Conservation (phyloP, 2,113 vertebrate genomes). For the Pyxicephalus adspersus region DNA sequence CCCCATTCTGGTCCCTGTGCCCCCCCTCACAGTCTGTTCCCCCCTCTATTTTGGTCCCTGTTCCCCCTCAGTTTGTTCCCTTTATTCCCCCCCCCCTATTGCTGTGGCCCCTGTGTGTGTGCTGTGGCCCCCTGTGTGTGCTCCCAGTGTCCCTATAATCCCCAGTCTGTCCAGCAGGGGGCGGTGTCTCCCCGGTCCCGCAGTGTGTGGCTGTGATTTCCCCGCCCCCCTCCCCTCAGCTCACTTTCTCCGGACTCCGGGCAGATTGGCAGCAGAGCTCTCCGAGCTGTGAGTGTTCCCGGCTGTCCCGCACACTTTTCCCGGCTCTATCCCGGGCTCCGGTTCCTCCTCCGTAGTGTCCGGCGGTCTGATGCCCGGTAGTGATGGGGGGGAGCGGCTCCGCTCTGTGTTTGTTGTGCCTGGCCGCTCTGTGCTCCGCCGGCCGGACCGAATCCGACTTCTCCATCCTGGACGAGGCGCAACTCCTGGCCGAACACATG, state of each 20-base stretch:
- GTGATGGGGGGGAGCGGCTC: constrained; percentile 33
- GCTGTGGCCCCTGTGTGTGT: neutral
- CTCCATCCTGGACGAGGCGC: constrained; percentile 92
- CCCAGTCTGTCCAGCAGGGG: neutral
- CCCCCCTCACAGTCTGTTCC: neutral
- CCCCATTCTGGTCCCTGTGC: neutral
- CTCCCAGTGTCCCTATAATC: no score
- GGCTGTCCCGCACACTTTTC: neutral
- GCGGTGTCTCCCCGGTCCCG: neutral
- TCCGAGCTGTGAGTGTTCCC: neutral
- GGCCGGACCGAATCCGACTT: constrained; percentile 82
- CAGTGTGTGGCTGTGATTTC: constrained; percentile 17
- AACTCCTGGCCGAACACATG: constrained; percentile 91
- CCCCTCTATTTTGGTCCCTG: neutral
- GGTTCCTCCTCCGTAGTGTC: no score
- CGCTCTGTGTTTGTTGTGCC: constrained; percentile 67
- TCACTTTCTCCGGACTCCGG: constrained; percentile 13
- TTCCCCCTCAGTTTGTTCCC: neutral
- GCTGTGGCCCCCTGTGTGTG: neutral
- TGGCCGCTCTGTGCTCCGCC: constrained; percentile 72
- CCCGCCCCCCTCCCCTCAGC: constrained; percentile 8
- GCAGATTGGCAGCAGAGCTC: neutral
- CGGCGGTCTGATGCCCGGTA: neutral
- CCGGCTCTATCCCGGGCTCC: neutral
- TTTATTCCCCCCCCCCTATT: no score